Percentiles rank a stretch among this genome's conserved stretches.
Conservation (phyloP, 1,140 invertebrate genomes). For the Sycobia sp. region DNA sequence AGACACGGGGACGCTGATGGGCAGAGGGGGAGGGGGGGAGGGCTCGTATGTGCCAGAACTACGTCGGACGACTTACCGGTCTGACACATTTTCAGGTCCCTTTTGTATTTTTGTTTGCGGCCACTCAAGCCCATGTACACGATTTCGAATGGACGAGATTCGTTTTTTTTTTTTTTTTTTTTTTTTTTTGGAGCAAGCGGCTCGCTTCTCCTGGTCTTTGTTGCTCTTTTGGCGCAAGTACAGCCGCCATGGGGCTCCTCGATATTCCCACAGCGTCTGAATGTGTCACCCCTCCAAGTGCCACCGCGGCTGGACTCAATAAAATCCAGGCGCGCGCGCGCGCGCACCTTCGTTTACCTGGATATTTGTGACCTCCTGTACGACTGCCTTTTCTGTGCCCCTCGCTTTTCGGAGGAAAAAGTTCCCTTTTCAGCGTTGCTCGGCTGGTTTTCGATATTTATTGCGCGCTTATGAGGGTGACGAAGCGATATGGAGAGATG, state of each 20-base stretch:
- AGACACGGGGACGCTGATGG: too few species aligned
- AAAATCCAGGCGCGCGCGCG: constrained; percentile 18
- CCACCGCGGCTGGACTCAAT: constrained; percentile 22
- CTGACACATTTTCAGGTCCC: constrained; percentile 50
- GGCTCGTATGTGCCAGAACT: too few species aligned
- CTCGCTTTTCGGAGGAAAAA: neutral
- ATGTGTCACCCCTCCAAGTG: constrained; percentile 14
- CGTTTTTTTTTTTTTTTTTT: too few species aligned
- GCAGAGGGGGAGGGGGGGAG: constrained; percentile 14
- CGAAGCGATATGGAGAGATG: too few species aligned
- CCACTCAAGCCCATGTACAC: constrained; percentile 52
- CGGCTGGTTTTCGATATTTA: neutral
- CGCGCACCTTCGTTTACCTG: constrained; percentile 4
- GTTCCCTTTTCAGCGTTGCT: neutral
- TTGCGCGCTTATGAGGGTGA: neutral
- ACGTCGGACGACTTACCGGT: constrained; percentile 42
- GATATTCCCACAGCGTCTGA: constrained; percentile 33
- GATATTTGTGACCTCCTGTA: constrained; percentile 6
- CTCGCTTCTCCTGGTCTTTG: neutral
- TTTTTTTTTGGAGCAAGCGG: constrained; percentile 14
- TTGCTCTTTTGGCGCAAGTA: constrained; percentile 25
- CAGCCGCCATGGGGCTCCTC: neutral
- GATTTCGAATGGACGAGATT: too few species aligned
- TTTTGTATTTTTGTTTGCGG: constrained; percentile 55
- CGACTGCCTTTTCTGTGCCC: constrained; percentile 14